Percentiles rank a stretch among this genome's conserved stretches.
phyloP scores from a whole-genome alignment of 2,797 vertebrate species.

The Picus viridis region DNA sequence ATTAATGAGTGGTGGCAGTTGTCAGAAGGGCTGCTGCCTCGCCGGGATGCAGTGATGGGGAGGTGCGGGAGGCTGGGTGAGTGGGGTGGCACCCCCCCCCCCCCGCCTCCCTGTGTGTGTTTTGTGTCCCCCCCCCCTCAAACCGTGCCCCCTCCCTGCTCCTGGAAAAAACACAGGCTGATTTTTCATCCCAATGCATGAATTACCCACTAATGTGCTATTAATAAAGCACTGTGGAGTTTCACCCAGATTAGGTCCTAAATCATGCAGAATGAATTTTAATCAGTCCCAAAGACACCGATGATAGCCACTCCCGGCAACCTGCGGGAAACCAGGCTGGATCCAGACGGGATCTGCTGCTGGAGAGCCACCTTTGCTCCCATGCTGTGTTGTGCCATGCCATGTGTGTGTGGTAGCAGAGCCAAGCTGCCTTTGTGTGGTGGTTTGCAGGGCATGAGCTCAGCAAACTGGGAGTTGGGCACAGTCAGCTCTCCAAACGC shows the following conservation, averaged over 20 bases:
- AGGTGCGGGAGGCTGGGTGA: conserved; percentile 29
- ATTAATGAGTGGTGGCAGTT: conserved; percentile 95
- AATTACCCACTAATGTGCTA: conserved; percentile 75
- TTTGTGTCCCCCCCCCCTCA: neutral
- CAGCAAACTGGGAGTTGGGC: neutral
- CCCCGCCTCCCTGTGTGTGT: rapidly evolving
- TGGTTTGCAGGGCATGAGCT: neutral
- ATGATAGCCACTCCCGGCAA: neutral
- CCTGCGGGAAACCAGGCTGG: conserved; percentile 6
- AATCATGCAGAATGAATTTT: conserved; percentile 72
- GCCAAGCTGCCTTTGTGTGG: neutral
- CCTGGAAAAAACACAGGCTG: conserved; percentile 41
- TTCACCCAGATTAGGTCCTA: conserved; percentile 66
- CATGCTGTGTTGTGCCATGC: neutral
- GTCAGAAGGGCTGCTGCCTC: conserved; percentile 80
- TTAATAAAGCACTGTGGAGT: conserved; percentile 74
- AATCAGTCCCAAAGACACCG: conserved; percentile 54
- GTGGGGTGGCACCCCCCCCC: neutral
- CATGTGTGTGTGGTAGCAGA: neutral
- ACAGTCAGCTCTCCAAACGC: neutral
- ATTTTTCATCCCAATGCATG: conserved; percentile 71
- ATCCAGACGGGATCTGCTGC: neutral
- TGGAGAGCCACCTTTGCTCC: neutral
- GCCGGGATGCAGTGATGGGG: neutral
- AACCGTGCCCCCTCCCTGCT: neutral